Conservation (phyloP, 1,140 invertebrate species). For the Doryteuthis pealeii region DNA sequence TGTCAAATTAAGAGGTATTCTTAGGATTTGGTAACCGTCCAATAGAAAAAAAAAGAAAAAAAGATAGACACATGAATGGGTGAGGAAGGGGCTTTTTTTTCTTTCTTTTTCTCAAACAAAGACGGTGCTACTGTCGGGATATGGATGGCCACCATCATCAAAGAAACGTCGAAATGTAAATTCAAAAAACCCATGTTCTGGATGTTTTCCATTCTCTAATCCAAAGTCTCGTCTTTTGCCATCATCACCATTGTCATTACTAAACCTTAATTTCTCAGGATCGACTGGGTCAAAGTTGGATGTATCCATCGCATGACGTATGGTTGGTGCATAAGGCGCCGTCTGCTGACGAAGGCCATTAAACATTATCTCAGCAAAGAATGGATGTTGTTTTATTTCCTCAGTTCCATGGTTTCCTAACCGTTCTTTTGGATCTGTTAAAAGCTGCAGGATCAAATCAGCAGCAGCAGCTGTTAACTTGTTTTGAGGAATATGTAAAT, state of each 20-base stretch:
- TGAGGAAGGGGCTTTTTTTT: not conserved
- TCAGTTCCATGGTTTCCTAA: slow-evolving; percentile 85
- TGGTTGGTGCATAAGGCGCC: slow-evolving; percentile 90
- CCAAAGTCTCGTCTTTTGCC: slow-evolving; percentile 65
- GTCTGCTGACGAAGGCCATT: slow-evolving; percentile 78
- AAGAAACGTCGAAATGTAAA: slow-evolving; percentile 99
- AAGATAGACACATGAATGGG: too few relatives aligned
- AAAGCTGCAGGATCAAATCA: slow-evolving; percentile 90
- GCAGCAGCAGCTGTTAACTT: slow-evolving; percentile 83
- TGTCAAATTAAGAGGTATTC: too few relatives aligned
- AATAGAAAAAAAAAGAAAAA: too few relatives aligned
- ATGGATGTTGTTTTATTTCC: slow-evolving; percentile 92
- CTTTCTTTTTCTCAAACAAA: slow-evolving; percentile 1
- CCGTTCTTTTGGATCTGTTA: slow-evolving; percentile 82
- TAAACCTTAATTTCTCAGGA: slow-evolving; percentile 79
- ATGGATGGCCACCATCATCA: slow-evolving; percentile 65
- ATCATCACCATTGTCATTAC: slow-evolving; percentile 60
- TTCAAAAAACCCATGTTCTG: slow-evolving; percentile 96
- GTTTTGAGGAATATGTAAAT: slow-evolving; percentile 85
- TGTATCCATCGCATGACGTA: slow-evolving; percentile 93
- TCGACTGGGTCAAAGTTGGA: slow-evolving; percentile 76
- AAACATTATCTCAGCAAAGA: slow-evolving; percentile 88
- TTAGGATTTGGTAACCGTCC: too few relatives aligned
- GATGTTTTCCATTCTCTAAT: slow-evolving; percentile 68
- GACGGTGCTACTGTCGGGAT: slow-evolving; percentile 21